Conservation (phyloP, 2,797 vertebrate species). For the Taeniopygia guttata region DNA sequence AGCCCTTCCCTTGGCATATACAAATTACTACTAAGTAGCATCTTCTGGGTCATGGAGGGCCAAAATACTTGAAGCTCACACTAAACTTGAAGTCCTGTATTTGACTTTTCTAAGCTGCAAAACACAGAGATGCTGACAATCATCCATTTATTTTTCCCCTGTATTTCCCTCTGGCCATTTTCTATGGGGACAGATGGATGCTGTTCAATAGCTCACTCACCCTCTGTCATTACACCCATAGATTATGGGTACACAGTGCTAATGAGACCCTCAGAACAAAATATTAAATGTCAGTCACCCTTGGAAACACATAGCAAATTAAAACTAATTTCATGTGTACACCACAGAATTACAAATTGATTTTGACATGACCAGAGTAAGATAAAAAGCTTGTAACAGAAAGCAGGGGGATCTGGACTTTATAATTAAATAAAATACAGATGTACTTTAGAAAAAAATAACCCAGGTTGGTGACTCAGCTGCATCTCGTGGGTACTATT, state of each 20-base stretch:
- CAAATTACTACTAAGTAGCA: neutral
- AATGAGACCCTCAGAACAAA: constrained; percentile 55
- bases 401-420: constrained; percentile 65
- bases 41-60: neutral
- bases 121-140: neutral
- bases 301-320: constrained; percentile 55
- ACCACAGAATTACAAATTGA: constrained; percentile 51
- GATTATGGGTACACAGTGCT: constrained; percentile 35
- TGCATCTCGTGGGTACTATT: constrained; percentile 30
- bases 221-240: constrained; percentile 33
- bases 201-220: constrained; percentile 19
- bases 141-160: neutral
- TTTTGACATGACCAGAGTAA: constrained; percentile 50
- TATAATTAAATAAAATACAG: constrained; percentile 60
- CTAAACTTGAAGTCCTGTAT: neutral
- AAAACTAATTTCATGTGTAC: constrained; percentile 47
- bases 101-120: neutral
- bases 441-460: constrained; percentile 46
- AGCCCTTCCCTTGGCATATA: neutral
- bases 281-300: constrained; percentile 55
- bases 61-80: neutral
- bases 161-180: neutral
- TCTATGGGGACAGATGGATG: constrained; percentile 8
- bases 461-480: constrained; percentile 49
- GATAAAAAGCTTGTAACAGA: constrained; percentile 58